Evolutionary conservation across 2,797 vertebrate species (phyloP), one percentile per base, ranked within the genome.

Genomic region (Octomys mimax): DNA sequence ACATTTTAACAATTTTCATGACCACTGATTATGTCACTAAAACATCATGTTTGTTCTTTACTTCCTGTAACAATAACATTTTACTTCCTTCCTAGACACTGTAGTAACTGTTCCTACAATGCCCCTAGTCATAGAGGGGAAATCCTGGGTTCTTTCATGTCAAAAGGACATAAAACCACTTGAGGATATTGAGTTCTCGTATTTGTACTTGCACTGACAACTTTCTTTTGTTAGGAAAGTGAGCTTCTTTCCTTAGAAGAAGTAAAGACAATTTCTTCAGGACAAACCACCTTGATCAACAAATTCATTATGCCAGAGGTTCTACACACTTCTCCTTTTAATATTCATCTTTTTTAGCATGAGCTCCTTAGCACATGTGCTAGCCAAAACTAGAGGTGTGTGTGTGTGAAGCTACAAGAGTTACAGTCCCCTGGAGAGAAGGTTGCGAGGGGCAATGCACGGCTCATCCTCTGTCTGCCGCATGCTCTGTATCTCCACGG

Each of bases 191-290:
- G 5, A 39, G 11, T 49, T 5, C 31, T 81, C 46, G 93, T 79
- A 80, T 77, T 89, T 73, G 71, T 33, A 96, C 39, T 92, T 85
- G 93, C 95, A 91, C 5, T 96, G 57, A 86, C 66, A 96, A 87
- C 49, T 98, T 70, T 95, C 59, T 96, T 91, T 87, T 93, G n/a
- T 95, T 94, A 91, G 39, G 81, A 46, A 96, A 95, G 87, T 96
- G 87, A 52, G 39, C 96, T 96, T 96, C 93, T 97, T 98, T 97
- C 95, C 82, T 97, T 82, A 92, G 92, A 96, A 97, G 97, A 96
- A 97, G 97, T 94, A n/a, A 86, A 83, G 46, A 31, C 16, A 97
- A 97, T 89, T 87, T 98, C 97, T 96, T 89, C 95, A 95, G 89
- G 95, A 95, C 92, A 97, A 96, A 95, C 22, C 49, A 49, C 59